Conservation (phyloP, 23 tunicate species). For the Phallusia fumigata region DNA sequence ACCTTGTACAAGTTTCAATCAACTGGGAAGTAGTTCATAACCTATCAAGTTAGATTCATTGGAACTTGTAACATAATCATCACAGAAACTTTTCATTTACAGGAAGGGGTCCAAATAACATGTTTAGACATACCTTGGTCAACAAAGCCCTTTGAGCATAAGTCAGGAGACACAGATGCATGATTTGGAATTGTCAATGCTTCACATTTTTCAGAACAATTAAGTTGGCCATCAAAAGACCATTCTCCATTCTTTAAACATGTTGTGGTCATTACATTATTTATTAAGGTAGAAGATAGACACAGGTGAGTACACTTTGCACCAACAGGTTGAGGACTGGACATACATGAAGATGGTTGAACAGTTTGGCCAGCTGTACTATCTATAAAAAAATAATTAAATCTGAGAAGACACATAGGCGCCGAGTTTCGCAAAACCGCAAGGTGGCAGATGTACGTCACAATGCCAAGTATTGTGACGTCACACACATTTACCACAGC, state of each 20-base stretch:
- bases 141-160: slow-evolving; percentile 40
- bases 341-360: not conserved
- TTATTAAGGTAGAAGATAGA: not conserved
- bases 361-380: not conserved
- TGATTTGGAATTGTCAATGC: slow-evolving; percentile 19
- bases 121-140: slow-evolving; percentile 26
- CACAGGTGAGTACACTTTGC: not conserved
- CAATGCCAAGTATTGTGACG: too few species aligned
- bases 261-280: not conserved
- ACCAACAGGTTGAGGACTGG: not conserved
- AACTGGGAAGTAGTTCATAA: too few species aligned
- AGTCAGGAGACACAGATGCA: slow-evolving; percentile 11
- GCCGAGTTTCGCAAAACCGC: too few species aligned
- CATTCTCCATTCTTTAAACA: not conserved
- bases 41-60: not conserved
- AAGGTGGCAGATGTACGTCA: too few species aligned
- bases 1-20: too few species aligned
- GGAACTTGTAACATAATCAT: not conserved
- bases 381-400: too few species aligned
- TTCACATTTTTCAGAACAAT: slow-evolving; percentile 14
- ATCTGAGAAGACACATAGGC: too few species aligned
- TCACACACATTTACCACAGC: too few species aligned
- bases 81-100: too few species aligned
- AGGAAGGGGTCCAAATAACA: too few species aligned
- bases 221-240: not conserved